Evolutionary conservation across 2,888 invertebrate species (phyloP), one percentile per base, ranked within the genome.

Genomic region (Drosophila mimica): DNA sequence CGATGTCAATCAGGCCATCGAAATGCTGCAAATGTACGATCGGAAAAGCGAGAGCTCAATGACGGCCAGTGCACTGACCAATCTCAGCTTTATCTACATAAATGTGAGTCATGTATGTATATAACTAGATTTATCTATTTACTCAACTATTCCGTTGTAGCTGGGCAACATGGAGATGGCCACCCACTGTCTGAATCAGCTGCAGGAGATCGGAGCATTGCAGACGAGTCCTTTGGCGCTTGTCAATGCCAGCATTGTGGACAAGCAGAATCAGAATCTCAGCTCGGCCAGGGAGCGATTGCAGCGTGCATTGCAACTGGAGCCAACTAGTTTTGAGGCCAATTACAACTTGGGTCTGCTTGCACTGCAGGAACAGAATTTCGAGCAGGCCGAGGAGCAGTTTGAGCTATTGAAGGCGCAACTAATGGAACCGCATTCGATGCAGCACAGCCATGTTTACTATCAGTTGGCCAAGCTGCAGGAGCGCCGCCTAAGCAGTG

Each of bases 201-300:
- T 92, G 53, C 95, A 96, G 83, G 94, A 95, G 82, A 94, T 96
- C 11, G 97, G 97, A 86, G 95, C 89, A 0, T 70, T 92, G 33
- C 81, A 95, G 69, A 96, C 96, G 84, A 97, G 96, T 93, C 95
- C 97, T 0, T 95, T 96, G 88, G 97, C 97, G 8, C 95, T 96
- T 86, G 97, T 98, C 4, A 98, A 98, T 94, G 95, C 97, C 88
- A 97, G 97, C 8, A 97, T 97, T 82, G 96, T 97, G 82, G 95
- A 96, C 70, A 95, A 96, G 90, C 94, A 95, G 49, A 95, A 95
- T 86, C 95, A 95, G 31, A 96, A 97, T 75, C 94, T 94, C 52
- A 95, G 96, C 72, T 95, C 95, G 83, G 97, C 97, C 0, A 94
- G 95, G 73, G 95, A 95, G 81, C 95, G 95, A 88, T 95, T 96